Conservation (phyloP, 2,113 vertebrate species). For the Nyctibius bracteatus region DNA sequence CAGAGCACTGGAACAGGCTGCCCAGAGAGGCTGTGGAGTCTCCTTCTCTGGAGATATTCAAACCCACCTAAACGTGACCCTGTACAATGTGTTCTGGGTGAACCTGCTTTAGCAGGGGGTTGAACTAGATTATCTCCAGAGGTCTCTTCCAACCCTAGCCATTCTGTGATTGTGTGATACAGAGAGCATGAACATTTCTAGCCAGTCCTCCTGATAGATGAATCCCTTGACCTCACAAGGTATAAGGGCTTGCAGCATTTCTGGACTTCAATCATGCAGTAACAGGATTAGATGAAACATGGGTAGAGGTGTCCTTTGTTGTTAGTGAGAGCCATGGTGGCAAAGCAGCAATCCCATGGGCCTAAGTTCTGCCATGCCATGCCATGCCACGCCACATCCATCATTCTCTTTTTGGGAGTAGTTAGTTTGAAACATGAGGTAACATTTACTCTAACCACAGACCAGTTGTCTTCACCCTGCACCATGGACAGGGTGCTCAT, state of each 20-base stretch:
- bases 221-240: neutral
- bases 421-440: neutral
- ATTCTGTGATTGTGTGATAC: too few relatives aligned
- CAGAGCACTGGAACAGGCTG: too few relatives aligned
- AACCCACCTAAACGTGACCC: too few relatives aligned
- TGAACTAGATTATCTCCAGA: too few relatives aligned
- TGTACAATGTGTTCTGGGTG: too few relatives aligned
- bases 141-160: too few relatives aligned
- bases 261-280: neutral
- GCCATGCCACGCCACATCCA: neutral
- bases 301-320: neutral
- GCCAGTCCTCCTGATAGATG: neutral
- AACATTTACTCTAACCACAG: neutral
- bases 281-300: neutral
- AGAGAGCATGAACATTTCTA: neutral
- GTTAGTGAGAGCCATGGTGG: too few relatives aligned
- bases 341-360: neutral
- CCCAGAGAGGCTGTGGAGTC: too few relatives aligned
- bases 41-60: too few relatives aligned
- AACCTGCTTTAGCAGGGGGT: too few relatives aligned
- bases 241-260: neutral
- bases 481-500: neutral
- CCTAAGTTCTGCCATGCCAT: neutral
- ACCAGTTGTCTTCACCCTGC: accelerated
- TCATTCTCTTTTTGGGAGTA: neutral